Conservation (phyloP, 1,140 invertebrate species). For the Conus betulinus region DNA sequence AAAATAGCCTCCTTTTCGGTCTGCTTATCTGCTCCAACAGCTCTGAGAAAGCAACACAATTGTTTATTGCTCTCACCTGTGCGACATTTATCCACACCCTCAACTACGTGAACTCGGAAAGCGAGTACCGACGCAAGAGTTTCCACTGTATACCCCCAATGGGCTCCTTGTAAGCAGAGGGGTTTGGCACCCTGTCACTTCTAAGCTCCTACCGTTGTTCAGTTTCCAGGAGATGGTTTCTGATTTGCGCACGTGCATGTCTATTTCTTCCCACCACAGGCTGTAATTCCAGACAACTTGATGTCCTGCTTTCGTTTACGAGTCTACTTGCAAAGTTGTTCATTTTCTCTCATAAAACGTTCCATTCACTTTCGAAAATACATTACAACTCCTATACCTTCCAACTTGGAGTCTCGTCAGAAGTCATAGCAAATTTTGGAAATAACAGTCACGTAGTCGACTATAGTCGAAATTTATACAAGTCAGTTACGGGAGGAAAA, state of each 20-base stretch:
- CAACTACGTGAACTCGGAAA: background rate
- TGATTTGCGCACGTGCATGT: background rate
- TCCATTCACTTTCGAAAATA: too few relatives aligned
- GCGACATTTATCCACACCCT: background rate
- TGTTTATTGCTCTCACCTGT: slow-evolving; percentile 2
- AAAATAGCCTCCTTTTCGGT: background rate
- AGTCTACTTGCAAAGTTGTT: too few relatives aligned
- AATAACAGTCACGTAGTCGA: too few relatives aligned
- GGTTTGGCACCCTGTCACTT: background rate
- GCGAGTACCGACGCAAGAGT: background rate
- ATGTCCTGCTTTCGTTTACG: too few relatives aligned
- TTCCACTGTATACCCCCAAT: background rate
- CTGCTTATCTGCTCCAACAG: background rate
- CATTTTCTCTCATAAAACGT: too few relatives aligned
- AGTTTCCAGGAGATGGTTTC: background rate
- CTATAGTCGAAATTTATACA: too few relatives aligned
- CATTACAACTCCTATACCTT: too few relatives aligned
- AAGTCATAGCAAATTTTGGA: too few relatives aligned
- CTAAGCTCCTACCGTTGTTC: background rate
- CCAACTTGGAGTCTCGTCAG: too few relatives aligned
- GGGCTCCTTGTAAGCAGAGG: background rate
- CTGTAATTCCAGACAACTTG: too few relatives aligned
- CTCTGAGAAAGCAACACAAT: background rate
- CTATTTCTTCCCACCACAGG: background rate
- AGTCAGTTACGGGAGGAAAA: too few relatives aligned